A percentile compares a stretch with the other conserved stretches of the same genome.
Conservation (phyloP, 2,113 vertebrate genomes). For the Propithecus coquereli region DNA sequence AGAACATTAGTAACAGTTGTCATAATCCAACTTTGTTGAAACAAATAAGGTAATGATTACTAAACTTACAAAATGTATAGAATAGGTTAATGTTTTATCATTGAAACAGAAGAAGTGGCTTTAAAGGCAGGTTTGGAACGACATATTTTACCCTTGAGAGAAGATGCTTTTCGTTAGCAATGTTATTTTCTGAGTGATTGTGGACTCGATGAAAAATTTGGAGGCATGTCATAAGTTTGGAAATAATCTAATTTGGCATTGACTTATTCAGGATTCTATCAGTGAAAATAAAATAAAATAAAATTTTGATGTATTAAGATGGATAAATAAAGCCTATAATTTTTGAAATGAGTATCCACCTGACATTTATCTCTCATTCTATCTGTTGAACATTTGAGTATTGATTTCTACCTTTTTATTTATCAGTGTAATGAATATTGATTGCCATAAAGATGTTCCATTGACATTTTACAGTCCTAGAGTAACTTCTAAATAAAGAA, state of each 20-base stretch:
- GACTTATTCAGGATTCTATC: slow-evolving; percentile 2
- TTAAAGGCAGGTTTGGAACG: not conserved
- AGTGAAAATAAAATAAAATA: slow-evolving; percentile 32
- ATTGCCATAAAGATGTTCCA: not conserved
- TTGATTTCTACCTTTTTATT: slow-evolving; percentile 41
- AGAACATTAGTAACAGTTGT: not conserved
- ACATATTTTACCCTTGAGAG: not conserved
- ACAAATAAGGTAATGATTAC: not conserved
- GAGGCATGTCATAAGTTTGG: slow-evolving; percentile 15
- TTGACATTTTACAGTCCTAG: not conserved
- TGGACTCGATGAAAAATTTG: not conserved
- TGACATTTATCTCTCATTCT: slow-evolving; percentile 40
- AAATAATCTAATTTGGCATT: slow-evolving; percentile 22
- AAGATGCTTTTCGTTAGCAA: not conserved
- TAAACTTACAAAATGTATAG: not conserved
- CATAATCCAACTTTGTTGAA: not conserved
- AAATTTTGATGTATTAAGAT: slow-evolving; percentile 39
- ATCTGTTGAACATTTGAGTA: slow-evolving; percentile 24
- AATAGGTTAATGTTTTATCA: not conserved
- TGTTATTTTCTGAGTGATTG: slow-evolving; percentile 32
- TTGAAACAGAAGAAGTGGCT: not conserved
- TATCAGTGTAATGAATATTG: slow-evolving; percentile 40
- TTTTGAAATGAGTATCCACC: not conserved
- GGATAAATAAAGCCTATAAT: not conserved
- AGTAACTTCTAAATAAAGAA: slow-evolving; percentile 40